Percentiles rank a stretch among this genome's conserved stretches.
These are phyloP conservation scores for Slavum lentiscoides DNA, from an alignment of 2,888 invertebrate species.

Conservation along the genomic window DNA sequence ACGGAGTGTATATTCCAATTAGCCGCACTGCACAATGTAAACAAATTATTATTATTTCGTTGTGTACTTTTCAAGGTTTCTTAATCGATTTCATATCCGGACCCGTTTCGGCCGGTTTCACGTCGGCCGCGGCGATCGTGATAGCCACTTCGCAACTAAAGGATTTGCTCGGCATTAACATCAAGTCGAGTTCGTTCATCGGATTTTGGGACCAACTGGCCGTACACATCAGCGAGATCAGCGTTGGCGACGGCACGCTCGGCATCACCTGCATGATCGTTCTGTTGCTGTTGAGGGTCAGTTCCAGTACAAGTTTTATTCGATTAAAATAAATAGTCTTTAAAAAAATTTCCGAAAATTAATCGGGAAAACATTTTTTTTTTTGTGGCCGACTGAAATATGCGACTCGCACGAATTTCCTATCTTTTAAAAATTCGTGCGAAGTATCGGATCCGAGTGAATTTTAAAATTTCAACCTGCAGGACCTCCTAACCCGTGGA, in stretches of 20 bases:
- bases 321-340: too few species aligned
- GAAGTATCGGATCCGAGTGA: too few species aligned
- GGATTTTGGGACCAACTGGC: conserved; percentile 73
- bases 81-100: conserved; percentile 82
- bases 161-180: conserved; percentile 72
- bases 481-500: too few species aligned
- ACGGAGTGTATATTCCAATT: too few species aligned
- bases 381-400: too few species aligned
- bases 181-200: conserved; percentile 72
- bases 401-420: too few species aligned
- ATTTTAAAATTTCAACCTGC: too few species aligned
- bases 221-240: conserved; percentile 71
- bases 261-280: conserved; percentile 72
- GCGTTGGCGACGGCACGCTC: conserved; percentile 71
- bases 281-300: conserved; percentile 71
- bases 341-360: too few species aligned
- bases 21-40: too few species aligned
- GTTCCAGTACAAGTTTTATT: conserved; percentile 56
- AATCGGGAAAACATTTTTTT: too few species aligned
- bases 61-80: conserved; percentile 66
- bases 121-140: conserved; percentile 80
- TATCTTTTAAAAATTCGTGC: too few species aligned
- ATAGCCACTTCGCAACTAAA: conserved; percentile 81
- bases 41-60: too few species aligned
- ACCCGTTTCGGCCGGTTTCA: conserved; percentile 80